A percentile compares a stretch with the other conserved stretches of the same genome.
Conservation (phyloP, 2,113 vertebrate species). For the Lepidothrix coronata region DNA sequence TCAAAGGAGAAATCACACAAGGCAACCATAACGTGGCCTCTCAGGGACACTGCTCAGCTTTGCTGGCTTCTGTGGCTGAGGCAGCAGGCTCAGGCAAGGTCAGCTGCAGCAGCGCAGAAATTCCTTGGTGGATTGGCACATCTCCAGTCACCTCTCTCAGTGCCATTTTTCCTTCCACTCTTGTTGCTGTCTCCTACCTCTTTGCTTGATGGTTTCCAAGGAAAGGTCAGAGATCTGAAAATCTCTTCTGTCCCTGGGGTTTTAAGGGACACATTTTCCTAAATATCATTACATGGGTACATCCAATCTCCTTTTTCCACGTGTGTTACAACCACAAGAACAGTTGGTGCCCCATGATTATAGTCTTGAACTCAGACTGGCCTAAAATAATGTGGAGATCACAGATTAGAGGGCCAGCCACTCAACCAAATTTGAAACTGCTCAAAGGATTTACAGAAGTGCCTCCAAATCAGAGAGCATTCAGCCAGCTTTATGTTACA, state of each 20-base stretch:
- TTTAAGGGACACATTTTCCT: background rate
- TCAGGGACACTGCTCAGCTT: background rate
- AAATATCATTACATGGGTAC: background rate
- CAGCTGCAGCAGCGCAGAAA: background rate
- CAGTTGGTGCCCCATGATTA: background rate
- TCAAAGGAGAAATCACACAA: background rate
- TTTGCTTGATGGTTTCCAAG: background rate
- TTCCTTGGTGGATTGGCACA: background rate
- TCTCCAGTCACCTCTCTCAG: background rate
- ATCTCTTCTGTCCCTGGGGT: background rate
- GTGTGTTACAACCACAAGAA: background rate
- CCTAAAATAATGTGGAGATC: constrained; percentile 6
- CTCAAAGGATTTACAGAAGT: background rate
- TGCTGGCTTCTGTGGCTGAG: background rate
- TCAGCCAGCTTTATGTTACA: background rate
- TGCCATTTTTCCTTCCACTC: rapidly evolving
- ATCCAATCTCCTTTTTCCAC: background rate
- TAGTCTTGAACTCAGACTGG: background rate
- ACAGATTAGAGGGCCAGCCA: background rate
- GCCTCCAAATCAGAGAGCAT: background rate
- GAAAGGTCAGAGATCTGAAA: background rate
- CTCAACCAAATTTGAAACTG: background rate
- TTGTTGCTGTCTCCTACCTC: background rate
- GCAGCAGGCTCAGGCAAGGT: background rate
- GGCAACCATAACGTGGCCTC: background rate